Evolutionary conservation across 64 coral and sea anemone species (phyloP).

Genomic region (Stichodactyla helianthus): DNA sequence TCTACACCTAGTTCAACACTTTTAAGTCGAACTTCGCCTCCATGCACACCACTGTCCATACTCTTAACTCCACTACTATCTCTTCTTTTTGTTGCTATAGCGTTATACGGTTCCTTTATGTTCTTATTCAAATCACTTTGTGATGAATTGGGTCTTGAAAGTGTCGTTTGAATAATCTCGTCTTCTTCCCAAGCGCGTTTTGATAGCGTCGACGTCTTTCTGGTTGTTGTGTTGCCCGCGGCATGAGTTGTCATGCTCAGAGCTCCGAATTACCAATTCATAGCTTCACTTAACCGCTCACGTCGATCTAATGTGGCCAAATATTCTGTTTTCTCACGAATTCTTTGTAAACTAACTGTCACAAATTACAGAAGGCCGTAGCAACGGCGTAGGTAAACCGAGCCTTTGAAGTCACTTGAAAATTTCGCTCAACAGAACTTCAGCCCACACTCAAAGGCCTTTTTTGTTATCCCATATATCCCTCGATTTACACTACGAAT

Average conservation of each 20-base stretch:
- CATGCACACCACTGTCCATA: constrained; percentile 43
- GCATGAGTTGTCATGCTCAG: constrained; percentile 79
- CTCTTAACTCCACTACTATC: constrained; percentile 51
- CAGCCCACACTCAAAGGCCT: not conserved
- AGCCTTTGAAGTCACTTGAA: not conserved
- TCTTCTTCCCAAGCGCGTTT: constrained; percentile 92
- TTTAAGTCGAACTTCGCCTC: constrained; percentile 84
- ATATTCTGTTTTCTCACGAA: constrained; percentile 73
- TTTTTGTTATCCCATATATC: not conserved
- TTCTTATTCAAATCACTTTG: constrained; percentile 82
- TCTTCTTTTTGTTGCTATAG: constrained; percentile 40
- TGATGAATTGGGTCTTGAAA: constrained; percentile 42
- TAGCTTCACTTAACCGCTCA: constrained; percentile 33
- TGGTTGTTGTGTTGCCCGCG: constrained; percentile 46
- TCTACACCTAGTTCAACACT: constrained; percentile 95
- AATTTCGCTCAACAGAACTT: not conserved
- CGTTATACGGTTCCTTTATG: constrained; percentile 35
- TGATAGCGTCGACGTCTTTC: constrained; percentile 83
- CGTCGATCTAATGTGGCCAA: constrained; percentile 59
- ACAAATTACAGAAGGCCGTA: constrained; percentile 65
- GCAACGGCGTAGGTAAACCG: constrained; percentile 50
- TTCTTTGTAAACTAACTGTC: constrained; percentile 55
- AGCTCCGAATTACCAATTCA: constrained; percentile 66
- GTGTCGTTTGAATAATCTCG: constrained; percentile 19
- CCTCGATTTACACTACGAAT: not conserved